Evolutionary conservation across 2,888 invertebrate genomes (phyloP), one percentile per base, ranked within the genome.

Genomic region (Drosophila sordidula): DNA sequence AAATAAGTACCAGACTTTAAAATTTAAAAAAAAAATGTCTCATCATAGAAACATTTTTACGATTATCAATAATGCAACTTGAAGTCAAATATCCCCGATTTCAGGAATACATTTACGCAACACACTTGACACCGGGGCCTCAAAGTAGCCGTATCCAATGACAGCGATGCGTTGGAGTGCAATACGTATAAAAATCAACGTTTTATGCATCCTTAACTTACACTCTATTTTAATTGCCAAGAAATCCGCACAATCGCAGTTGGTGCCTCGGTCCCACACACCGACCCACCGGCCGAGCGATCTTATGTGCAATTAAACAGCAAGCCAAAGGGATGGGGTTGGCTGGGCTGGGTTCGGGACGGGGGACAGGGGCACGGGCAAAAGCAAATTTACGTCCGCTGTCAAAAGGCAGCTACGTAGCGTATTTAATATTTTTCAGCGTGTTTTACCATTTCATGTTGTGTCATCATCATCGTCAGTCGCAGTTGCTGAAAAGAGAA

Each of bases 381-480:
- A 89, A 85, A 89, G 86, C 82, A 90, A 90, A 90, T 90, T 90
- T 90, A 90, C 90, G 90, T 90, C 78, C 87, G 90, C 90, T 90
- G 90, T 90, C 90, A 90, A 88, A 89, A 90, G 90, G 81, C 82
- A 82, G 88, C 90, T 85, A 82, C 85, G 88, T 78, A 84, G 89
- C 90, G 90, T 90, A 90, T 90, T 90, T 90, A 90, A 90, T 90
- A 90, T 90, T 90, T 90, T 90, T 89, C 84, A 89, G 88, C 90
- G 90, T 90, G 88, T 88, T 89, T 90, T 90, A 90, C 90, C 90
- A 89, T 90, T 90, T 90, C 90, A 90, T 90, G 90, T 90, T 90
- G 90, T 90, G 90, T 90, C 90, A 90, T 90, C 90, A 88, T 90
- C 90, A 90, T 89, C 87, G 76, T 72, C 84, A 71, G 56, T 9